Evolutionary conservation across 2,113 vertebrate species (phyloP).

Genomic region (Ophthalmotilapia sp.): DNA sequence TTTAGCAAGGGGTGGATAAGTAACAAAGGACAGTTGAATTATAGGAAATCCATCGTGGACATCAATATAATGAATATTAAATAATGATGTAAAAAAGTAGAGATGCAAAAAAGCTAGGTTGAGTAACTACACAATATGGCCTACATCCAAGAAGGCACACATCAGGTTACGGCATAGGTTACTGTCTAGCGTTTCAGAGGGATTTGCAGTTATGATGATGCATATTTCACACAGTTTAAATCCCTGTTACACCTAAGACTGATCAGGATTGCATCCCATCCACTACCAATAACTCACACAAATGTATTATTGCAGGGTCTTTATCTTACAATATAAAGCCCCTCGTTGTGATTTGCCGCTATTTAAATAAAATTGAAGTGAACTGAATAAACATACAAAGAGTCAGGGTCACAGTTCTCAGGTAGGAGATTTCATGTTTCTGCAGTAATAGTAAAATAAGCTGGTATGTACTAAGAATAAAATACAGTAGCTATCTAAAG

Average conservation of each 20-base stretch:
- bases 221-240: background rate
- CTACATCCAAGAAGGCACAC: background rate
- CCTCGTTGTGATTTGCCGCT: background rate
- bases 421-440: background rate
- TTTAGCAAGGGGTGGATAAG: background rate
- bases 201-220: background rate
- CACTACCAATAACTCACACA: background rate
- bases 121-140: background rate
- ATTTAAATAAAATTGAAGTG: background rate
- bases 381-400: background rate
- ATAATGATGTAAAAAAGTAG: background rate
- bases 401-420: background rate
- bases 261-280: background rate
- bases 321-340: background rate
- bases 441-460: background rate
- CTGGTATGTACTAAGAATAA: background rate
- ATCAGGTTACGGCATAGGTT: background rate
- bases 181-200: background rate
- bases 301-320: background rate
- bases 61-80: background rate
- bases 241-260: background rate
- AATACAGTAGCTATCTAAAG: background rate
- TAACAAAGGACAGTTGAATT: background rate
- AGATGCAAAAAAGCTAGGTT: background rate
- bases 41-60: background rate